Evolutionary conservation across 2,888 invertebrate species (phyloP), one percentile per base, ranked within the genome.

Genomic region (Eretmocerus hayati): DNA sequence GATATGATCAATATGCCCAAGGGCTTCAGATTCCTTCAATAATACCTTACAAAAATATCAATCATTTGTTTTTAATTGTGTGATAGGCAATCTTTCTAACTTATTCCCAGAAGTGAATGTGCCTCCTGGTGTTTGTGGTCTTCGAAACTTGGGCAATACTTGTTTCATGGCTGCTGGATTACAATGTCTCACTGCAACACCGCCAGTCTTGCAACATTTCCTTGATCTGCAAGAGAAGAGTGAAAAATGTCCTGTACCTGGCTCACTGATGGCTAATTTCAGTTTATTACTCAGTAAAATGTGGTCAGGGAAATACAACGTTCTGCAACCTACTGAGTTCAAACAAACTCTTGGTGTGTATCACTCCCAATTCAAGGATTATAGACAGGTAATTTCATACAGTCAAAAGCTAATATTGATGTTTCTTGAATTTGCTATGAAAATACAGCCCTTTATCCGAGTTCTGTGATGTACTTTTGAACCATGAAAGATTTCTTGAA

Each of bases 321-420:
- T 76, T 16, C 68, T 80, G 22, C 73, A 74, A 53, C 79, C 80
- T 1, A 66, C 69, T 11, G 77, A 78, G 53, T 81, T 82, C 58
- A 81, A 81, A 59, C 74, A 77, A 50, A 74, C 76, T 3, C 70
- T 82, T 39, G 80, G 79, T 1, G 66, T 73, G 6, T 77, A 77
- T 58, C 78, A 78, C 61, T 72, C 77, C 2, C 81, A 81, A 64
- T 82, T 81, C 61, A 77, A 78, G 59, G 81, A 81, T 63, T 79
- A 76, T 50, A 66, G 80, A 66, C 81, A 81, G 75, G 80, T 80
- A 64, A 42, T 9, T 26, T n/a, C n/a, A n/a, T n/a, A n/a, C n/a
- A n/a, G n/a, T n/a, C n/a, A n/a, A n/a, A n/a, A n/a, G n/a, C n/a
- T n/a, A n/a, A n/a, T n/a, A n/a, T n/a, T n/a, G n/a, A n/a, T n/a